Percentiles rank a stretch among this genome's conserved stretches.
Evolutionary conservation across 2,888 invertebrate genomes (phyloP).

Genomic region (Bimastos eiseni): DNA sequence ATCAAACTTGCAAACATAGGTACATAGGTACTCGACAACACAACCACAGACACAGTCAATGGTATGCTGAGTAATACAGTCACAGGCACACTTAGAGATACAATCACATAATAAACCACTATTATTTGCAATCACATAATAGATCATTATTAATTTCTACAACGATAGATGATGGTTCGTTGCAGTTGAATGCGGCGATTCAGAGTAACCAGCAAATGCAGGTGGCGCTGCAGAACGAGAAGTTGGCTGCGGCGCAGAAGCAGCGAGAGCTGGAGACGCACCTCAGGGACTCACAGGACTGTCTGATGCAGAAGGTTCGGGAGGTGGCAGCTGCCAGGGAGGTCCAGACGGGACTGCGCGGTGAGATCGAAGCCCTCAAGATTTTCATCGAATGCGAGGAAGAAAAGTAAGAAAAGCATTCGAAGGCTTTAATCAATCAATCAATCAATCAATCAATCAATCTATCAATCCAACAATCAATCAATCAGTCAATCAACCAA

Average conservation of each 20-base stretch:
- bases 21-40: no score
- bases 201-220: constrained; percentile 31
- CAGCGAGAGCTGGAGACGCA: constrained; percentile 52
- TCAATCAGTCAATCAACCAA: background rate
- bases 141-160: no score
- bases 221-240: constrained; percentile 33
- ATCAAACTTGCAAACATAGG: background rate
- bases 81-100: background rate
- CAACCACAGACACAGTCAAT: no score
- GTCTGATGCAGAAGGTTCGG: constrained; percentile 55
- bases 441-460: background rate
- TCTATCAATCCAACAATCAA: background rate
- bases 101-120: background rate
- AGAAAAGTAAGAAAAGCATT: constrained; percentile 48
- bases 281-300: constrained; percentile 55
- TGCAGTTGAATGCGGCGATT: constrained; percentile 28
- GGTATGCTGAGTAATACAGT: no score
- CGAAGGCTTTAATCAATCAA: background rate
- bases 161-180: background rate
- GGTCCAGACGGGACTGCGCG: constrained; percentile 53
- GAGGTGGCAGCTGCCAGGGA: constrained; percentile 53
- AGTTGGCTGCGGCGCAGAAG: constrained; percentile 40
- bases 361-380: constrained; percentile 57
- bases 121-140: background rate
- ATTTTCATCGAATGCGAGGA: constrained; percentile 58